These are phyloP conservation scores for Stegodyphus dumicola DNA, from an alignment of 1,140 invertebrate species.

Conservation along the genomic window DNA sequence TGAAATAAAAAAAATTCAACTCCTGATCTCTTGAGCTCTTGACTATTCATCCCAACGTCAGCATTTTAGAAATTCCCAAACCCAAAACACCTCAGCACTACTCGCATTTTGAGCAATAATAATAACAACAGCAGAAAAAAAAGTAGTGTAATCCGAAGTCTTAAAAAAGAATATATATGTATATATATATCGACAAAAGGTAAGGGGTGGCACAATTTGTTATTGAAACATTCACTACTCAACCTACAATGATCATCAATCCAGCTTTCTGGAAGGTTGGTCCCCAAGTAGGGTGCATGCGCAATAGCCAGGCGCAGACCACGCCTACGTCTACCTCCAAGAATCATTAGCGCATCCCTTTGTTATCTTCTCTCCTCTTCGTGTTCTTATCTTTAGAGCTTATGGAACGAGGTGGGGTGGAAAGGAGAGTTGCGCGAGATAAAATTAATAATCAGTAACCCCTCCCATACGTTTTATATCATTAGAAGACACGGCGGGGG, in stretches of 20 bases:
- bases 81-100: conserved; percentile 30
- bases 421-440: conserved; percentile 18
- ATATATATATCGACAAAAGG: not conserved
- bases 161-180: not conserved
- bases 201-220: conserved; percentile 37
- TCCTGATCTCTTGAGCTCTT: conserved; percentile 31
- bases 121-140: conserved; percentile 37
- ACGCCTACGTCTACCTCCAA: conserved; percentile 48
- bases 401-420: not conserved
- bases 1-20: conserved; percentile 10
- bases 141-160: not conserved
- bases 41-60: conserved; percentile 48
- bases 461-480: conserved; percentile 56
- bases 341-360: conserved; percentile 58
- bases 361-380: conserved; percentile 53
- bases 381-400: conserved; percentile 25
- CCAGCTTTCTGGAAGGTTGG: conserved; percentile 39
- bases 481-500: conserved; percentile 18
- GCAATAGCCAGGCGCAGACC: not conserved
- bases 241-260: conserved; percentile 41
- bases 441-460: conserved; percentile 59
- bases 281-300: conserved; percentile 24
- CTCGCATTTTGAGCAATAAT: conserved; percentile 22
- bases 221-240: conserved; percentile 58
- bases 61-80: conserved; percentile 10